A percentile compares a stretch with the other conserved stretches of the same genome.
Evolutionary conservation across 2,888 invertebrate genomes (phyloP).

Genomic region (Gerosis bhagava): DNA sequence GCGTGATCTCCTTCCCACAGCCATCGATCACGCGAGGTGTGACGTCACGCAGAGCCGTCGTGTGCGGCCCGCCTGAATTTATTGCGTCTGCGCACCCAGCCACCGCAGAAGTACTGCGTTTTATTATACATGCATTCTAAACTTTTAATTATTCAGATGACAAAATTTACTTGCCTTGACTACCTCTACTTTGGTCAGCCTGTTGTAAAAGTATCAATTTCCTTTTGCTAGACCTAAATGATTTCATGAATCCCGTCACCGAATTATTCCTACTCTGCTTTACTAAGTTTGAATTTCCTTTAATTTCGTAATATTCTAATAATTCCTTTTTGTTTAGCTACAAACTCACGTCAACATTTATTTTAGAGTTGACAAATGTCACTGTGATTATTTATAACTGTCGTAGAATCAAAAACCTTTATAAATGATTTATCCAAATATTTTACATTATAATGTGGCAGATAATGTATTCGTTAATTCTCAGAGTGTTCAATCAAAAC

Average conservation of each 20-base stretch:
- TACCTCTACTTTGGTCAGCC: too few species aligned
- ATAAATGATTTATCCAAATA: conserved; percentile 9
- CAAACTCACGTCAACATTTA: neutral
- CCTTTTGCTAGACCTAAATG: too few species aligned
- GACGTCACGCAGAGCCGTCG: conserved; percentile 81
- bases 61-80: conserved; percentile 79
- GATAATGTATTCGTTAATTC: conserved; percentile 71
- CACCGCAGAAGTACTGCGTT: conserved; percentile 50
- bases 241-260: too few species aligned
- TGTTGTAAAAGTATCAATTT: too few species aligned
- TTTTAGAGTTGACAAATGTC: conserved; percentile 18
- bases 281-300: neutral
- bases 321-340: too few species aligned
- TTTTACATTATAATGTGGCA: conserved; percentile 66
- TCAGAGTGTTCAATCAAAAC: conserved; percentile 57
- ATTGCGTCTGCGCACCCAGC: conserved; percentile 75
- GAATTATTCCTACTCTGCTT: too few species aligned
- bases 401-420: conserved; percentile 3
- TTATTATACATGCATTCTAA: conserved; percentile 25
- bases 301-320: neutral
- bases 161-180: neutral
- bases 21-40: conserved; percentile 80
- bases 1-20: conserved; percentile 59
- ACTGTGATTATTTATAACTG: neutral
- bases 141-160: conserved; percentile 21